These are phyloP conservation scores for Melanotaenia boesemani DNA, from an alignment of 2,797 vertebrate genomes.

Conservation along the genomic window DNA sequence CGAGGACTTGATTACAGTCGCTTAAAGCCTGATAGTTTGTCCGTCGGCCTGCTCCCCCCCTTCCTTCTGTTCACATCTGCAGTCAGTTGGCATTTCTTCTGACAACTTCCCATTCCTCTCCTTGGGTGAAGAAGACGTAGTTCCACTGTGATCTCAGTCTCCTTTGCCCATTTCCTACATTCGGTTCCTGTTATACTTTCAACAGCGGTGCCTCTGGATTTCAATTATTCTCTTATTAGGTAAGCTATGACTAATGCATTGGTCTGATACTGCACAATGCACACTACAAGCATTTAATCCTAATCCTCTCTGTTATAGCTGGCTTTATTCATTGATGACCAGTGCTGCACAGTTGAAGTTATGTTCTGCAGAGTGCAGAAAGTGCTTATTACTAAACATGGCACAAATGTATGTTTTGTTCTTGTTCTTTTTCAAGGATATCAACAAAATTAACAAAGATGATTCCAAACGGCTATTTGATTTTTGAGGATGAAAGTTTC, in stretches of 20 bases:
- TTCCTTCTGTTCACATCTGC: conserved; percentile 72
- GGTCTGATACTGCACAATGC: conserved; percentile 54
- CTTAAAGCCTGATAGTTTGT: conserved; percentile 98
- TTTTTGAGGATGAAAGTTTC: conserved; percentile 98
- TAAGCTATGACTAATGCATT: conserved; percentile 74
- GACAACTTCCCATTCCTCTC: conserved; percentile 69
- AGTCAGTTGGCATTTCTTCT: conserved; percentile 78
- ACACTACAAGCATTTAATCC: conserved; percentile 55
- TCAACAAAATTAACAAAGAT: conserved; percentile 84
- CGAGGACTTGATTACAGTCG: conserved; percentile 95
- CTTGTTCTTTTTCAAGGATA: conserved; percentile 47
- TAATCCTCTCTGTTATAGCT: conserved; percentile 41
- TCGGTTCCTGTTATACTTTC: conserved; percentile 60
- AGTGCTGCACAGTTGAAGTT: conserved; percentile 16
- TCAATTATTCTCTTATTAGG: conserved; percentile 78
- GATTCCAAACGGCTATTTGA: conserved; percentile 98
- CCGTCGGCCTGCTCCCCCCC: conserved; percentile 83
- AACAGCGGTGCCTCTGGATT: conserved; percentile 64
- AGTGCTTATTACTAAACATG: background rate
- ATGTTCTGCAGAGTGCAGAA: background rate
- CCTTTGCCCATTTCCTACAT: conserved; percentile 71
- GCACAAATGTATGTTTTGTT: background rate
- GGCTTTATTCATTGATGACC: conserved; percentile 7
- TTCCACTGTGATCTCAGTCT: conserved; percentile 69
- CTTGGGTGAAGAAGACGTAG: conserved; percentile 74